Conservation (phyloP, 1,140 invertebrate species). For the Copidosoma floridanum region DNA sequence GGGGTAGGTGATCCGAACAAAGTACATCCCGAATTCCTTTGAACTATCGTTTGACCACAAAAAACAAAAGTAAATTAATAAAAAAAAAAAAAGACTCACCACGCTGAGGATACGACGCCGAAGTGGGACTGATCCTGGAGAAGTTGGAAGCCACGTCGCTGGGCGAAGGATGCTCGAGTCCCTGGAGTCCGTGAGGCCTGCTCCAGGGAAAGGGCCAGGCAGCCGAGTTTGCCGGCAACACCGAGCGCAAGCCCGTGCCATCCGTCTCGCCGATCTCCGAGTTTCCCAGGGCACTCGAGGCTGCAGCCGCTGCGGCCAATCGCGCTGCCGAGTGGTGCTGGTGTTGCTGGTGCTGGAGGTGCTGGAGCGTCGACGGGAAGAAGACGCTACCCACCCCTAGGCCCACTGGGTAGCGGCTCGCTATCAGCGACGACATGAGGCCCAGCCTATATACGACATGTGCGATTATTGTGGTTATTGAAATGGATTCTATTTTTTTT, state of each 20-base stretch:
- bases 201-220: slow-evolving; percentile 56
- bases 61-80: background rate
- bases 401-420: slow-evolving; percentile 71
- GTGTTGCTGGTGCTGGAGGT: slow-evolving; percentile 50
- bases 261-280: slow-evolving; percentile 39
- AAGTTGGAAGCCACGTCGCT: slow-evolving; percentile 46
- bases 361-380: slow-evolving; percentile 53
- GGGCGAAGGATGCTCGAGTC: slow-evolving; percentile 50
- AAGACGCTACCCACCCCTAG: slow-evolving; percentile 52
- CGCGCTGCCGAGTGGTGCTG: slow-evolving; percentile 52
- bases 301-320: slow-evolving; percentile 45
- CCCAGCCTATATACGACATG: slow-evolving; percentile 65
- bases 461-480: too few relatives aligned
- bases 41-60: background rate
- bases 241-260: slow-evolving; percentile 49
- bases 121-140: slow-evolving; percentile 51
- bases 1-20: too few relatives aligned
- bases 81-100: slow-evolving; percentile 44
- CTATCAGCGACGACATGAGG: slow-evolving; percentile 65
- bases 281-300: slow-evolving; percentile 44
- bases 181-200: slow-evolving; percentile 47
- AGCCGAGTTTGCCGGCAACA: slow-evolving; percentile 41
- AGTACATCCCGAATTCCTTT: too few relatives aligned
- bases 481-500: too few relatives aligned
- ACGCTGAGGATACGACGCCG: slow-evolving; percentile 50